Conservation (phyloP, 1,140 invertebrate genomes). For the Drosophila bocki region DNA sequence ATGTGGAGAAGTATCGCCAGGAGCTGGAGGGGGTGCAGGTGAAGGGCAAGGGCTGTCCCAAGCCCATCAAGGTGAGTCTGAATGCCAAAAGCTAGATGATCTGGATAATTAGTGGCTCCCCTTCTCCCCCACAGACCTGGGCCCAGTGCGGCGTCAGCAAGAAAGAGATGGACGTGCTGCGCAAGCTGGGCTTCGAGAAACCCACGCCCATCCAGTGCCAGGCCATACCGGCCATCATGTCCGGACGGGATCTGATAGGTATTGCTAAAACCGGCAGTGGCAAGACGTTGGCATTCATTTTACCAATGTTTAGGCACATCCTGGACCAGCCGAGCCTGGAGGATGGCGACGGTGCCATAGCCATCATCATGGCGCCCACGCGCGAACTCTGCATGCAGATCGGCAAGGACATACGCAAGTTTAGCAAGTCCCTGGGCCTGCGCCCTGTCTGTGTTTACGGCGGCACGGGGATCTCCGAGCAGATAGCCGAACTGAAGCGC, state of each 20-base stretch:
- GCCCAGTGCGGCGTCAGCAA: constrained; percentile 99
- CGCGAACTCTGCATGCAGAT: constrained; percentile 99
- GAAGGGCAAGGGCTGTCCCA: constrained; percentile 95
- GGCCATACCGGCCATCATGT: constrained; percentile 99
- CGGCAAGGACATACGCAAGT: constrained; percentile 98
- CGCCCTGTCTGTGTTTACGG: constrained; percentile 99
- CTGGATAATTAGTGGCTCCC: background rate
- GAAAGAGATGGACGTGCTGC: constrained; percentile 97
- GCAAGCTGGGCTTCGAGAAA: constrained; percentile 97
- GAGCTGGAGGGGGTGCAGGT: constrained; percentile 94
- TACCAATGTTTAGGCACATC: constrained; percentile 99
- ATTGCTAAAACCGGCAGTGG: constrained; percentile 99
- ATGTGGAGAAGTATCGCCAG: constrained; percentile 93
- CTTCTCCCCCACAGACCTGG: constrained; percentile 89
- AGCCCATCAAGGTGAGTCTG: constrained; percentile 91
- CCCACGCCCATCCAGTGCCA: constrained; percentile 99
- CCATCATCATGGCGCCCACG: constrained; percentile 99
- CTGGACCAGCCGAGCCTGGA: constrained; percentile 96
- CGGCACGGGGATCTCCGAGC: constrained; percentile 91
- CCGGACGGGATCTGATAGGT: constrained; percentile 97
- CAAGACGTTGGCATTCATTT: constrained; percentile 98
- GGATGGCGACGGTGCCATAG: constrained; percentile 98
- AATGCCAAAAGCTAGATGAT: background rate
- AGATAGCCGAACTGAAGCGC: constrained; percentile 98
- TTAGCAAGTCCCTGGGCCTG: constrained; percentile 94